A percentile compares a stretch with the other conserved stretches of the same genome.
Evolutionary conservation across 2,113 vertebrate species (phyloP).

Genomic region (Azemiops feae): DNA sequence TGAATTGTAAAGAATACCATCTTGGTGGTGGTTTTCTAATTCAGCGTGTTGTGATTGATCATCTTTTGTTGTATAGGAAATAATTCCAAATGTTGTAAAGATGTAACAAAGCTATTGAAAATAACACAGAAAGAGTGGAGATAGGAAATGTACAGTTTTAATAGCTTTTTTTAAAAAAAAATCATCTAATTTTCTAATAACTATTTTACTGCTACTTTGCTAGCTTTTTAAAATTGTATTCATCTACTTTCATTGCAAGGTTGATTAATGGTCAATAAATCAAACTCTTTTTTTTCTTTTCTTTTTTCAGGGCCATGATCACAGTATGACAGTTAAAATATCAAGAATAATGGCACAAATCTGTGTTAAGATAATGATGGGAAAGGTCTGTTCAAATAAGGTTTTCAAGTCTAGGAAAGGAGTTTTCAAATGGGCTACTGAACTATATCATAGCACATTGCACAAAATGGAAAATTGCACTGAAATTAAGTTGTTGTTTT

Average conservation of each 20-base stretch:
- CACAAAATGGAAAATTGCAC: not conserved
- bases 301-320: slow-evolving; percentile 6
- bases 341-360: slow-evolving; percentile 32
- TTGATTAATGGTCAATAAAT: slow-evolving; percentile 41
- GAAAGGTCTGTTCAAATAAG: slow-evolving; percentile 16
- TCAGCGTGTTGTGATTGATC: not conserved
- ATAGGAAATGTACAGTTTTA: not conserved
- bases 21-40: not conserved
- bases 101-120: not conserved
- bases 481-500: not conserved
- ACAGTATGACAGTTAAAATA: slow-evolving; percentile 24
- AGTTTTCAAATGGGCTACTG: slow-evolving; percentile 1
- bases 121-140: not conserved
- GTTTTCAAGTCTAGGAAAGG: slow-evolving; percentile 13
- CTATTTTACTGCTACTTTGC: not conserved
- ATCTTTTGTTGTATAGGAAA: not conserved
- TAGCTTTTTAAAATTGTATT: slow-evolving; percentile 15
- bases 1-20: not conserved
- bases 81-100: not conserved
- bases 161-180: not conserved
- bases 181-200: not conserved
- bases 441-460: not conserved
- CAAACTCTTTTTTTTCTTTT: not conserved
- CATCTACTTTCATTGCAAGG: slow-evolving; percentile 4
- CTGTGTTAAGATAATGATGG: slow-evolving; percentile 27